Conservation (phyloP, 2,888 invertebrate genomes). For the Stictocephala bisonia region DNA sequence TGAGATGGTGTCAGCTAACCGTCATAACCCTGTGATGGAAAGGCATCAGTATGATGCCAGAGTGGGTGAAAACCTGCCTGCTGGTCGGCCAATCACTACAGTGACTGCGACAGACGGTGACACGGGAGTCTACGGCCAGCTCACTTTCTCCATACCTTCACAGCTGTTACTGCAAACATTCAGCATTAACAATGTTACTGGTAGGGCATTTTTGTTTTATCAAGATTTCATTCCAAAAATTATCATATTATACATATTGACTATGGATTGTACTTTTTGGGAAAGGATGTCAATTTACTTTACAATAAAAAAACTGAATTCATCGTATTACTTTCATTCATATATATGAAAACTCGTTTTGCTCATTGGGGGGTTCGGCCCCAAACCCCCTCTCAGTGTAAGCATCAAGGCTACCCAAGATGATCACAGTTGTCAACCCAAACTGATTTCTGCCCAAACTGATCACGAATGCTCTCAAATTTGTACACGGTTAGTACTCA, state of each 20-base stretch:
- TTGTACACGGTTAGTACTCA: no score
- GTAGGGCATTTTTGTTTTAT: constrained; percentile 62
- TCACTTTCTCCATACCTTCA: constrained; percentile 84
- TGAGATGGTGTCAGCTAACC: constrained; percentile 81
- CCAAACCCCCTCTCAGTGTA: no score
- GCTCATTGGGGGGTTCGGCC: no score
- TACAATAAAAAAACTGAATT: no score
- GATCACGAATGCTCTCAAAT: no score
- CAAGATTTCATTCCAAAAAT: neutral
- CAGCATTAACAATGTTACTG: constrained; percentile 76
- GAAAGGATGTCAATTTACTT: no score
- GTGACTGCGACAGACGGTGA: constrained; percentile 81
- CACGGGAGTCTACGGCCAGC: constrained; percentile 64
- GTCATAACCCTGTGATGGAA: constrained; percentile 81
- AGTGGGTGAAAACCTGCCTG: constrained; percentile 82
- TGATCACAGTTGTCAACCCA: no score
- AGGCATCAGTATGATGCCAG: constrained; percentile 82
- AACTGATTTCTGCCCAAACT: no score
- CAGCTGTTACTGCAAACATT: constrained; percentile 78
- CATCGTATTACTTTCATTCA: no score
- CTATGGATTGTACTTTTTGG: no score
- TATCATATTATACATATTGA: neutral
- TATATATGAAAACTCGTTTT: no score
- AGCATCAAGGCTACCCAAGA: no score
- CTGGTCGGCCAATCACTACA: constrained; percentile 79